Conservation (phyloP, 2,113 vertebrate genomes). For the Nothoprocta perdicaria region DNA sequence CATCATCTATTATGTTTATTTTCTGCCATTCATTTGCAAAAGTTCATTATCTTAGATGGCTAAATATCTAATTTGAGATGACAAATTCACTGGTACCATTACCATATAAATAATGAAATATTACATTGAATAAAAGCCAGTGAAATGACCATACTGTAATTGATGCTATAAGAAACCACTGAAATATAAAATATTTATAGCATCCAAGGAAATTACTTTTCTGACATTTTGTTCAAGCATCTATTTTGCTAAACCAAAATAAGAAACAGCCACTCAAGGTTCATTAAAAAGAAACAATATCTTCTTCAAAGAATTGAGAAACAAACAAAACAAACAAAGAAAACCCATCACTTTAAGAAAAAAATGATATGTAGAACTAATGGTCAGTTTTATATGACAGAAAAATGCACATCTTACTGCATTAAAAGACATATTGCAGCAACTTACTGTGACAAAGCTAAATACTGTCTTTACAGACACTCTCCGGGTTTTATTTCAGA, state of each 20-base stretch:
- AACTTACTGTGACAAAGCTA: background rate
- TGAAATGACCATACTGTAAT: background rate
- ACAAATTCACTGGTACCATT: background rate
- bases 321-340: background rate
- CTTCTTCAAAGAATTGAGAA: background rate
- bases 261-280: background rate
- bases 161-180: background rate
- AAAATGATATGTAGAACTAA: background rate
- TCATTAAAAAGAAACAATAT: background rate
- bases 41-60: background rate
- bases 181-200: background rate
- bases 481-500: background rate
- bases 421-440: background rate
- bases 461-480: background rate
- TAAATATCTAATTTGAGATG: background rate
- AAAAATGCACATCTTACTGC: background rate
- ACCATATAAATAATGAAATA: background rate
- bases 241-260: background rate
- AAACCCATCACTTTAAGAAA: background rate
- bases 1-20: background rate
- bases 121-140: background rate
- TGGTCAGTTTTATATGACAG: background rate
- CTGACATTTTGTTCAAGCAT: background rate
- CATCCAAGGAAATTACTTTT: background rate
- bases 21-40: background rate